phyloP scores from a whole-genome alignment of 2,113 vertebrate genomes.

The Kryptolebias marmoratus region DNA sequence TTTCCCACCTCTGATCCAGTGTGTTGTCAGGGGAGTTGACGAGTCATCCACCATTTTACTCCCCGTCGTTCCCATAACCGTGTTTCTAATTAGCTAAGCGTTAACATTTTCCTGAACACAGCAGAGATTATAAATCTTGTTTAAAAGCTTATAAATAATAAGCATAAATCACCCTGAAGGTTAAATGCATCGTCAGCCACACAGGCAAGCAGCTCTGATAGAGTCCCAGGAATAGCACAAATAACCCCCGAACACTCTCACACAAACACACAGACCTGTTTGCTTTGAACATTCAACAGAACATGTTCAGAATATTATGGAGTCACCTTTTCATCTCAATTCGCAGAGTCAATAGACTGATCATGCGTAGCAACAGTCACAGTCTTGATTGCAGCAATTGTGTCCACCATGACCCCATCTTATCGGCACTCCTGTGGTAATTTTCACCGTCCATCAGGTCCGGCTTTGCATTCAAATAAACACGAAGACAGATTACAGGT shows the following conservation, averaged over 20 bases:
- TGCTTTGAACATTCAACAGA: constrained; percentile 24
- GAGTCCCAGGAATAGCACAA: constrained; percentile 38
- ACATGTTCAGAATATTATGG: constrained; percentile 15
- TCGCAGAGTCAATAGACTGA: constrained; percentile 22
- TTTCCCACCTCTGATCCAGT: constrained; percentile 37
- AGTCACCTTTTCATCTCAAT: constrained; percentile 1
- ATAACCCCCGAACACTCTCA: constrained; percentile 1
- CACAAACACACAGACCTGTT: constrained; percentile 34
- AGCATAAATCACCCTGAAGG: constrained; percentile 59
- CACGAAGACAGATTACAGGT: neutral
- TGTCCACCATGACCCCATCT: constrained; percentile 28
- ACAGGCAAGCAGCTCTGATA: constrained; percentile 25
- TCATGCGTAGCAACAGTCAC: constrained; percentile 10
- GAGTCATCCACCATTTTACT: constrained; percentile 25
- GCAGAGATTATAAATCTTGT: constrained; percentile 40
- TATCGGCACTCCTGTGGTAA: constrained; percentile 29
- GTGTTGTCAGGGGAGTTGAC: constrained; percentile 21
- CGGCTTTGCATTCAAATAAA: constrained; percentile 30
- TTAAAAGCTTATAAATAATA: constrained; percentile 56
- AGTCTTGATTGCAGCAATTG: constrained; percentile 29
- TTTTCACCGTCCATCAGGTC: constrained; percentile 15
- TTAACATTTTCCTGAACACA: constrained; percentile 47
- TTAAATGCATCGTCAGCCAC: constrained; percentile 56
- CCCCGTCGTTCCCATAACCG: constrained; percentile 48
- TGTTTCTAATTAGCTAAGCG: constrained; percentile 57